Conservation (phyloP, 2,888 invertebrate genomes). For the Dicycla oo region DNA sequence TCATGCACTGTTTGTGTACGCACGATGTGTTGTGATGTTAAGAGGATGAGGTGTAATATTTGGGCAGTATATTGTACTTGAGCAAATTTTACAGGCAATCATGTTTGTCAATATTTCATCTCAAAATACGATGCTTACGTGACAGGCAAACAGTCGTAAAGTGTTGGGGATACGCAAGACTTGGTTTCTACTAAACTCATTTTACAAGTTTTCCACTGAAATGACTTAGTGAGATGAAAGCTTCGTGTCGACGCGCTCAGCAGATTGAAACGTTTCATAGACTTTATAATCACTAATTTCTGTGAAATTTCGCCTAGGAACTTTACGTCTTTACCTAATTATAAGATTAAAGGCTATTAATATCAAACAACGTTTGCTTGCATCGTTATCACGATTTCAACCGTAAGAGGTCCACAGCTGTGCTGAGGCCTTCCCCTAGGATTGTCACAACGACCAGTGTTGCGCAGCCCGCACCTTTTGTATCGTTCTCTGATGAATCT, state of each 20-base stretch:
- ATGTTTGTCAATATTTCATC: constrained; percentile 77
- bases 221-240: constrained; percentile 32
- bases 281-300: constrained; percentile 2
- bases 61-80: constrained; percentile 75
- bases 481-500: neutral
- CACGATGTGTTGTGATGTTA: constrained; percentile 76
- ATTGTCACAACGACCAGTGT: neutral
- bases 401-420: neutral
- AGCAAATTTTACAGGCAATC: constrained; percentile 69
- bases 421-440: no score
- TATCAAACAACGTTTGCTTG: neutral
- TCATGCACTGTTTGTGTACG: constrained; percentile 78
- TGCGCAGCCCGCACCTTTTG: neutral
- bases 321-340: constrained; percentile 5
- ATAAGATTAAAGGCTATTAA: constrained; percentile 2
- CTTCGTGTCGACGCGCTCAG: neutral
- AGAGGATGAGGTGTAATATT: constrained; percentile 82
- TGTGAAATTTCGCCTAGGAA: constrained; percentile 6
- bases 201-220: constrained; percentile 32
- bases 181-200: constrained; percentile 26
- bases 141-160: constrained; percentile 59
- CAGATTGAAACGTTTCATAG: constrained; percentile 18
- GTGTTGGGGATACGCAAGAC: constrained; percentile 52
- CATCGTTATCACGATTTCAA: neutral
- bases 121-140: constrained; percentile 65